Conservation (phyloP, 1,140 invertebrate genomes). For the Habropoda laboriosa region DNA sequence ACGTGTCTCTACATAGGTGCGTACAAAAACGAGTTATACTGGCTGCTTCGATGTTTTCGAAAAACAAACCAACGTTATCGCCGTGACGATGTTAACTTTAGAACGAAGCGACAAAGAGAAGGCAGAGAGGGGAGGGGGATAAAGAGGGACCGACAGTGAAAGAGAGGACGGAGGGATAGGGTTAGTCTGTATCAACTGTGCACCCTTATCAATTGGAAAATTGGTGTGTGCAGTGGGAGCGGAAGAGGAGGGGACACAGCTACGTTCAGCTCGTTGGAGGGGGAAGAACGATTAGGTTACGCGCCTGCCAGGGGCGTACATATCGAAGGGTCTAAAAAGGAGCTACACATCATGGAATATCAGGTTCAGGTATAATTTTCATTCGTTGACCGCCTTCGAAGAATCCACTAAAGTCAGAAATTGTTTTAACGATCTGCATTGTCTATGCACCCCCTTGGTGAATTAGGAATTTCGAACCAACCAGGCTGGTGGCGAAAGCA, state of each 20-base stretch:
- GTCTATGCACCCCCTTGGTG: constrained; percentile 62
- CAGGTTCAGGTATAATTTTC: constrained; percentile 28
- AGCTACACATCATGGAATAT: neutral
- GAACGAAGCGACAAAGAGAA: neutral
- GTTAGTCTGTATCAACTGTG: constrained; percentile 68
- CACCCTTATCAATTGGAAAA: constrained; percentile 78
- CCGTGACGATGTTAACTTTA: constrained; percentile 24
- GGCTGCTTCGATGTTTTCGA: neutral
- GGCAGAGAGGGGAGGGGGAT: neutral
- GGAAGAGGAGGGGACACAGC: constrained; percentile 55
- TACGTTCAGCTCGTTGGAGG: constrained; percentile 23
- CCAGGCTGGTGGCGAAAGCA: constrained; percentile 11
- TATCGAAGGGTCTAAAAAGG: constrained; percentile 1
- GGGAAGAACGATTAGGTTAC: constrained; percentile 46
- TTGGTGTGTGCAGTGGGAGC: constrained; percentile 68
- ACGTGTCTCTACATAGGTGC: neutral
- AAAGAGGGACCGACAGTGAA: constrained; percentile 29
- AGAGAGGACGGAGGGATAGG: constrained; percentile 50
- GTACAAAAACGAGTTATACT: neutral
- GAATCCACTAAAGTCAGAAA: constrained; percentile 41
- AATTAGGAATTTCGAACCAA: constrained; percentile 59
- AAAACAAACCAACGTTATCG: constrained; percentile 22
- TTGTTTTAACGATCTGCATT: constrained; percentile 60
- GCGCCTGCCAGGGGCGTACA: constrained; percentile 32
- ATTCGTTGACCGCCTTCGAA: constrained; percentile 16